Evolutionary conservation across 1,140 invertebrate genomes (phyloP).

Genomic region (Pseudachorutes palmiensis): DNA sequence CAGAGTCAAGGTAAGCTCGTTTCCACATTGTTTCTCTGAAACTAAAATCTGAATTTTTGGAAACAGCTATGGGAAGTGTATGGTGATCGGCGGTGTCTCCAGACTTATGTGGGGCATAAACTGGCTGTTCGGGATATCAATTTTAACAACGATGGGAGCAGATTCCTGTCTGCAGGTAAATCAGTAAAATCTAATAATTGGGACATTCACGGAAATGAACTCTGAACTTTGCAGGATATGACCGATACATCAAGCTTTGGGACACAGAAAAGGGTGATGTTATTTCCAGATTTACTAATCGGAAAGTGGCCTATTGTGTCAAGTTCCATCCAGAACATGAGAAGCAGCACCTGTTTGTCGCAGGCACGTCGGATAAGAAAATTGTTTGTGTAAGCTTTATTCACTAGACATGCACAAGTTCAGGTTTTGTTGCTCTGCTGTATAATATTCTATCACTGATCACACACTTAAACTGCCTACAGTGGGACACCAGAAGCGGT

Average conservation of each 20-base stretch:
- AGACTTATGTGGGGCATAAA: conserved; percentile 92
- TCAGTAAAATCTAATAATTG: conserved; percentile 1
- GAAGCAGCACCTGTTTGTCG: conserved; percentile 95
- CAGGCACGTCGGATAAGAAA: conserved; percentile 98
- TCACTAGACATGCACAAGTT: too few species aligned
- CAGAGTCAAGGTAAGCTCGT: conserved; percentile 68
- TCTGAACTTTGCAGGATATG: conserved; percentile 52
- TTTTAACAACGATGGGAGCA: conserved; percentile 88
- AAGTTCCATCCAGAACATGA: conserved; percentile 97
- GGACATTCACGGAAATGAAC: background rate
- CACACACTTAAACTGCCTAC: conserved; percentile 37
- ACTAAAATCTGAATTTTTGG: conserved; percentile 33
- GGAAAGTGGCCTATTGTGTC: conserved; percentile 93
- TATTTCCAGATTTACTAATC: conserved; percentile 80
- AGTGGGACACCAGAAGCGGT: conserved; percentile 92
- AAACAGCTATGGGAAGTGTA: conserved; percentile 94
- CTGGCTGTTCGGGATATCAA: conserved; percentile 93
- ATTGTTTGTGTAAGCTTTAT: conserved; percentile 83
- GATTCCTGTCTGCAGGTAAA: conserved; percentile 82
- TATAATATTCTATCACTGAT: conserved; percentile 12
- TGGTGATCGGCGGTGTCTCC: conserved; percentile 83
- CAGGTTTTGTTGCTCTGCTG: too few species aligned
- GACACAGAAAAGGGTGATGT: conserved; percentile 96
- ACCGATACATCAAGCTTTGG: conserved; percentile 95
- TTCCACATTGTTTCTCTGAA: background rate